Evolutionary conservation across 2,888 invertebrate species (phyloP).

Genomic region (Trissoscelio sp.): DNA sequence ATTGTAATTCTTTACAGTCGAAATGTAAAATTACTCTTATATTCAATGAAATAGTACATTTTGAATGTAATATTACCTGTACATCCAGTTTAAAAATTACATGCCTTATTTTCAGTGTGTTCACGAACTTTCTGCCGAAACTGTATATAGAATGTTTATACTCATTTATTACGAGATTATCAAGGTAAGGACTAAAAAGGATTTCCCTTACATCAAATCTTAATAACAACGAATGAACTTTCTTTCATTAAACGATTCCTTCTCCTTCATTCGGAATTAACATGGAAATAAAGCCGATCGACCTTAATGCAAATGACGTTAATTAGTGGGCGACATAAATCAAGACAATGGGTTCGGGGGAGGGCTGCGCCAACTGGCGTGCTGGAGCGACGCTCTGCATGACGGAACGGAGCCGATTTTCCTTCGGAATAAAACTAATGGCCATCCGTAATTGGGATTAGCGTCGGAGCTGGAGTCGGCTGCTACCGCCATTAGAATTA

Average conservation of each 20-base stretch:
- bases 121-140: too few relatives aligned
- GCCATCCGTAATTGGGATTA: slow-evolving; percentile 82
- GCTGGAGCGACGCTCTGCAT: slow-evolving; percentile 17
- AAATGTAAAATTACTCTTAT: too few relatives aligned
- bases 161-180: too few relatives aligned
- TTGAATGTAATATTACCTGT: too few relatives aligned
- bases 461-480: slow-evolving; percentile 70
- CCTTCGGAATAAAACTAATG: slow-evolving; percentile 81
- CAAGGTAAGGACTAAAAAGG: too few relatives aligned
- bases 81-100: too few relatives aligned
- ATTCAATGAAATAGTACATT: too few relatives aligned
- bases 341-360: slow-evolving; percentile 74
- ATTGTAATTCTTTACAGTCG: too few relatives aligned
- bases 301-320: slow-evolving; percentile 81
- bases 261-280: slow-evolving; percentile 7
- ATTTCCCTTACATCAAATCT: too few relatives aligned
- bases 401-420: slow-evolving; percentile 77
- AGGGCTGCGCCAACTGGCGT: slow-evolving; percentile 54
- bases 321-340: slow-evolving; percentile 82
- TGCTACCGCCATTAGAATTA: slow-evolving; percentile 75
- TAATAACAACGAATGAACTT: slow-evolving; percentile 4
- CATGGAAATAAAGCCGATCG: slow-evolving; percentile 75
- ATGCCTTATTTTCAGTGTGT: too few relatives aligned
- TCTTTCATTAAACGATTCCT: neutral
- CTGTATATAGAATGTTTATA: too few relatives aligned